A percentile compares a stretch with the other conserved stretches of the same genome.
Evolutionary conservation across 2,797 vertebrate genomes (phyloP).

Genomic region (Urosaurus nigricauda): DNA sequence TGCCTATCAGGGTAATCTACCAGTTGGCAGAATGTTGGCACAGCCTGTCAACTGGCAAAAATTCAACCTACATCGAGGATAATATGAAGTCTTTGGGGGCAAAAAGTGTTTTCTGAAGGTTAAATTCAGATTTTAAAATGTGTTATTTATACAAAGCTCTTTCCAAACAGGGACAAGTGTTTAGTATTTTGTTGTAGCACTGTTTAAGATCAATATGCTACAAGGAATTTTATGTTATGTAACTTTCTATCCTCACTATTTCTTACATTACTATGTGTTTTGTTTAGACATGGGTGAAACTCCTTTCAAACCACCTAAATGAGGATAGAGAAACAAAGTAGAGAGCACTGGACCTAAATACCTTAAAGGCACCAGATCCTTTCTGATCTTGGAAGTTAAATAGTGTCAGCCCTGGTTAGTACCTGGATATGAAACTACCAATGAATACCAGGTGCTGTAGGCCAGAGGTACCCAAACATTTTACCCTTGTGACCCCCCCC

Average conservation of each 20-base stretch:
- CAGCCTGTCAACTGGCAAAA: too few relatives aligned
- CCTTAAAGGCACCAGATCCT: too few relatives aligned
- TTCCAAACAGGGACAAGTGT: background rate
- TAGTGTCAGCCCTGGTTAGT: too few relatives aligned
- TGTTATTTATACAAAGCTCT: background rate
- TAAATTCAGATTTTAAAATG: background rate
- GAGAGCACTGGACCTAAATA: background rate
- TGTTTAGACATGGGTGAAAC: background rate
- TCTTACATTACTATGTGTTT: background rate
- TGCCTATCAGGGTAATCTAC: background rate
- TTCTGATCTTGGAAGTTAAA: too few relatives aligned
- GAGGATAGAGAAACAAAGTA: constrained; percentile 35
- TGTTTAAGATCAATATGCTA: background rate
- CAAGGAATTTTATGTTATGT: background rate
- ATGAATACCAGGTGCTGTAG: too few relatives aligned
- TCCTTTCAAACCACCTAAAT: constrained; percentile 51
- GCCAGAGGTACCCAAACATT: too few relatives aligned
- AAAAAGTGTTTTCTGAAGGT: background rate
- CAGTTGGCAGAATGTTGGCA: background rate
- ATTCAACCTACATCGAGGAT: background rate
- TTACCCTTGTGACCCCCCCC: too few relatives aligned
- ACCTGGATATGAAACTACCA: too few relatives aligned
- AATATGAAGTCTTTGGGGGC: background rate
- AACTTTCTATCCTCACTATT: background rate
- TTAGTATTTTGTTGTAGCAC: background rate